Conservation (phyloP, 1,140 invertebrate genomes). For the Octopus bimaculoides region DNA sequence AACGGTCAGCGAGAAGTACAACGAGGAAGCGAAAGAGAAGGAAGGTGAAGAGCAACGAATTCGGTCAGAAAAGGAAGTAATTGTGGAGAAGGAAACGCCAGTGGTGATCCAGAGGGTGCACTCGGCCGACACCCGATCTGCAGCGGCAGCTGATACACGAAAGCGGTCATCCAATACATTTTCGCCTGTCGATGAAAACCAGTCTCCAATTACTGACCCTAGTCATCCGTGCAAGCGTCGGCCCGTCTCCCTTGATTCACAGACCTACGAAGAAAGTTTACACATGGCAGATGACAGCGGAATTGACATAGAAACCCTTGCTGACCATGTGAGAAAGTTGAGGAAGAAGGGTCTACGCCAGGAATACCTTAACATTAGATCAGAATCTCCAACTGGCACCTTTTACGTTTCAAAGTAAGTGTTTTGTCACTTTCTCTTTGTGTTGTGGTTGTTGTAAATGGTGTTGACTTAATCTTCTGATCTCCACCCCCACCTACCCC, state of each 20-base stretch:
- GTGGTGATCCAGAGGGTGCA: conserved; percentile 15
- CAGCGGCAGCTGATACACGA: conserved; percentile 32
- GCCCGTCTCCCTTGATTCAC: conserved; percentile 32
- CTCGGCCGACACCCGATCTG: conserved; percentile 33
- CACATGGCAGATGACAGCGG: conserved; percentile 57
- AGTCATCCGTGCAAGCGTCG: conserved; percentile 40
- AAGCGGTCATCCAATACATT: conserved; percentile 25
- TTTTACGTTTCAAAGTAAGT: conserved; percentile 57
- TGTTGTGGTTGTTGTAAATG: too few species aligned
- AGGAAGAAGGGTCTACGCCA: conserved; percentile 76
- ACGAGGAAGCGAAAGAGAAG: conserved; percentile 49
- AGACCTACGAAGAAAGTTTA: conserved; percentile 45
- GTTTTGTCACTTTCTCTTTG: too few species aligned
- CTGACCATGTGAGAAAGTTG: conserved; percentile 71
- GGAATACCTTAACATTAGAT: conserved; percentile 79
- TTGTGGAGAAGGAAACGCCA: conserved; percentile 34
- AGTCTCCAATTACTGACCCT: conserved; percentile 12
- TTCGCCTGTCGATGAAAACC: conserved; percentile 18
- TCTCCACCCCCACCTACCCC: too few species aligned
- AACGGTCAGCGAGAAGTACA: conserved; percentile 56
- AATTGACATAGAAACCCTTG: conserved; percentile 73
- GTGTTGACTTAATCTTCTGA: too few species aligned
- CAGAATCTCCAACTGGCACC: conserved; percentile 77
- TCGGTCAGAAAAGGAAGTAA: conserved; percentile 37
- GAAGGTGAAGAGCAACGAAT: conserved; percentile 37